Evolutionary conservation across 2,888 invertebrate species (phyloP), one percentile per base, ranked within the genome.

Genomic region (Macrophya alboannulata): DNA sequence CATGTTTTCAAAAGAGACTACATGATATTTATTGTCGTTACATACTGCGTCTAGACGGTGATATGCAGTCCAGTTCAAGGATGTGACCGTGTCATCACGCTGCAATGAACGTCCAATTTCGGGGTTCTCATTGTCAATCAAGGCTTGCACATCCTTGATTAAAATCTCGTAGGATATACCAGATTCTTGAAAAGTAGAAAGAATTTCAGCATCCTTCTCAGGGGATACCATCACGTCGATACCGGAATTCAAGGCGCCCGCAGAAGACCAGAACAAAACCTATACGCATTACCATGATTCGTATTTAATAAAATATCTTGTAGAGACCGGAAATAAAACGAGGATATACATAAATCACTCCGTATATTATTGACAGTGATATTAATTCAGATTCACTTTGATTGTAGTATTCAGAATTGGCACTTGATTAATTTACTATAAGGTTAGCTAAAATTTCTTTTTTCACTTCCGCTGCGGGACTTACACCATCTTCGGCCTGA

Each of bases 191-290:
- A 87, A 83, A 51, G 59, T 84, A 21, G 37, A 25, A n/a, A 71
- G 21, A 65, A 87, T 85, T n/a, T 83, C 71, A 37, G 12, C n/a
- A n/a, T 72, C 51, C 3, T 51, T 43, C 17, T 65, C 79, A 0
- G 86, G 85, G 3, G 85, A 84, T 31, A 86, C 85, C 86, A 85
- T 85, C 2, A 86, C 45, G 48, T 86, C 86, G 25, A 76, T 48
- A 51, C 25, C 37, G 21, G 51, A 48, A 55, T 85, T 85, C 15
- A 85, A 40, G 10, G 43, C 72, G 21, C 85, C 85, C 17, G 51
- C 72, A 0, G 68, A 59, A 9, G 81, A 72, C 87, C 87, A 87
- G 81, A 87, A 85, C 12, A 83, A 82, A 62, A 82, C n/a, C 81
- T 81, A 31, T 31, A 10, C 31, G 85, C 17, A 25, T n/a, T 40